Evolutionary conservation across 2,888 invertebrate species (phyloP), one percentile per base, ranked within the genome.

Genomic region (Platycheirus rosarum): DNA sequence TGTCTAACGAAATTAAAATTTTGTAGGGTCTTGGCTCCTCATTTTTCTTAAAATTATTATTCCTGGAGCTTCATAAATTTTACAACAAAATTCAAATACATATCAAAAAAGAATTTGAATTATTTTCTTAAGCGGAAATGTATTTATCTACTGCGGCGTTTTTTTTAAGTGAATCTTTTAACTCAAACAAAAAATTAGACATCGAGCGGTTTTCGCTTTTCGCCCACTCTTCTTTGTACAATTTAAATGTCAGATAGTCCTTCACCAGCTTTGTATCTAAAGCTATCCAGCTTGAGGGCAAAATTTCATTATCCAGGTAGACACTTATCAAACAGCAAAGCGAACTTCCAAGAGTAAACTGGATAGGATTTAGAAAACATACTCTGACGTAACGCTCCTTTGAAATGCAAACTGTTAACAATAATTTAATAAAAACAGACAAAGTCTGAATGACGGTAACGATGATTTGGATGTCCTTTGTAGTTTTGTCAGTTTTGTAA

Each of bases 381-480:
- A 35, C 35, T 7, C 2, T 35, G 35, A 48, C 20, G 13, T 13
- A n/a, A 23, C 23, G 2, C 20, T n/a, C 7, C 20, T 48, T 48
- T 23, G 1, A 48, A 13, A 48, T 48, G 20, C 46, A 48, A 48
- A 48, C n/a, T 23, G 23, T 23, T 23, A 23, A 48, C n/a, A 48
- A 46, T 46, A 20, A 20, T 46, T 46, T 46, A 11, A 11, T 20
- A 20, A 46, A 20, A n/a, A 48, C n/a, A n/a, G n/a, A n/a, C n/a
- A n/a, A n/a, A n/a, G n/a, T n/a, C n/a, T n/a, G n/a, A n/a, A n/a
- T n/a, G n/a, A n/a, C 23, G 18, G 16, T 23, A 14, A 23, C 13
- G 13, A 48, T 42, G n/a, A n/a, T n/a, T n/a, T n/a, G n/a, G 42
- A 23, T 46, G 46, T 46, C 23, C 46, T 46, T 46, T 46, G 18